Evolutionary conservation across 2,797 vertebrate species (phyloP).

Genomic region (Onychomys leucogaster): DNA sequence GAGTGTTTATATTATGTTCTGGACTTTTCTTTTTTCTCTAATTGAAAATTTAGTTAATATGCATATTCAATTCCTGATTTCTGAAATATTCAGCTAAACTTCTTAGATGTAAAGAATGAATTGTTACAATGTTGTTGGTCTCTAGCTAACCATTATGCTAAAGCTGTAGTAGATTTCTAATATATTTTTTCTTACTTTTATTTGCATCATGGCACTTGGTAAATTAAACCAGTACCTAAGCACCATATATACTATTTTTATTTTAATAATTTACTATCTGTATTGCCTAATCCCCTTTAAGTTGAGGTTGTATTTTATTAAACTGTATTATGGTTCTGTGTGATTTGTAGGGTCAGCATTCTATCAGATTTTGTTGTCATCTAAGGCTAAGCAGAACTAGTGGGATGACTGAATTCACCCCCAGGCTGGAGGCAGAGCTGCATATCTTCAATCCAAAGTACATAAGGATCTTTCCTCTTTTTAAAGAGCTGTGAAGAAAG

Average conservation of each 20-base stretch:
- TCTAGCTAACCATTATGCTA: constrained; percentile 60
- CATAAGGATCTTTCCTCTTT: constrained; percentile 63
- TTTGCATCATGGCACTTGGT: constrained; percentile 56
- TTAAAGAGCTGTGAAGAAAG: constrained; percentile 62
- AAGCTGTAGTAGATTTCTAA: constrained; percentile 56
- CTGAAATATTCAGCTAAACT: constrained; percentile 70
- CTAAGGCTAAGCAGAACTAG: constrained; percentile 46
- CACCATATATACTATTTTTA: constrained; percentile 55
- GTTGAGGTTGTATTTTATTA: constrained; percentile 57
- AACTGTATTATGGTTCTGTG: constrained; percentile 37
- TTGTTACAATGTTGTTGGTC: constrained; percentile 65
- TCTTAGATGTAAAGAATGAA: constrained; percentile 61
- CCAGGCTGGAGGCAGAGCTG: constrained; percentile 48
- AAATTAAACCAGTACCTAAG: constrained; percentile 50
- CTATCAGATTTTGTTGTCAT: constrained; percentile 46
- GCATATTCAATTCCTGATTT: constrained; percentile 68
- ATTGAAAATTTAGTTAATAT: constrained; percentile 71
- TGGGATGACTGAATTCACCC: constrained; percentile 64
- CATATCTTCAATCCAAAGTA: constrained; percentile 63
- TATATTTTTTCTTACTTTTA: constrained; percentile 66
- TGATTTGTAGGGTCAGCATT: constrained; percentile 54
- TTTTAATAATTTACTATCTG: constrained; percentile 54
- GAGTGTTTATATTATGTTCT: constrained; percentile 66
- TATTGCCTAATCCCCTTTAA: constrained; percentile 48
- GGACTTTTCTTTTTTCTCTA: constrained; percentile 58